A percentile compares a stretch with the other conserved stretches of the same genome.
Conservation (phyloP, 30 jellyfish, hydroid and myxozoan genomes). For the Aurelia aurita complex sp. Pacific region DNA sequence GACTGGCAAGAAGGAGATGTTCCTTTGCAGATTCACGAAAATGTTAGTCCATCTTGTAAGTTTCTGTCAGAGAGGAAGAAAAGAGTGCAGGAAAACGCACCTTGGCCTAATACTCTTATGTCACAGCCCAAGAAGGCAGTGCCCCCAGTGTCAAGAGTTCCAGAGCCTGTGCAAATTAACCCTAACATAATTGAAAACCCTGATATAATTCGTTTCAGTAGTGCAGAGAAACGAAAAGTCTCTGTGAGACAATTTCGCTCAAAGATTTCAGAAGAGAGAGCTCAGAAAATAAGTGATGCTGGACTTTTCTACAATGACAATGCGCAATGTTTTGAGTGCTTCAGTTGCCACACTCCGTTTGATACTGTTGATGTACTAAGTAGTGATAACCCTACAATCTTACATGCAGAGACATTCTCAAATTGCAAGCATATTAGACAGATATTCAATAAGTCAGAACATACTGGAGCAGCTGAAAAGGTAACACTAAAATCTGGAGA, state of each 20-base stretch:
- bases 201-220: background rate
- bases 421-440: conserved; percentile 8
- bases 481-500: too few relatives aligned
- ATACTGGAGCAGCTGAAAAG: too few relatives aligned
- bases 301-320: conserved; percentile 38
- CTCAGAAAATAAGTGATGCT: conserved; percentile 10
- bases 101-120: background rate
- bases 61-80: conserved; percentile 46
- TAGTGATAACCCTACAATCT: conserved; percentile 3
- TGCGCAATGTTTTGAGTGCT: conserved; percentile 16
- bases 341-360: conserved; percentile 40
- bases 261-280: background rate
- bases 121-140: background rate
- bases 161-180: background rate
- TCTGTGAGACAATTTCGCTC: background rate
- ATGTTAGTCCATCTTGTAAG: conserved; percentile 35
- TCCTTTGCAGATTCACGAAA: conserved; percentile 78
- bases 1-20: conserved; percentile 83
- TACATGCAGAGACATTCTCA: conserved; percentile 17
- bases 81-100: background rate
- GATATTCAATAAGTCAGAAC: background rate
- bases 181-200: background rate
- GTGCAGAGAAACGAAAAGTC: background rate
- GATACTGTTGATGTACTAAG: conserved; percentile 12
- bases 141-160: background rate